Base-by-base conservation (phyloP, 2,888 invertebrate species). In the Geotrupes spiniger region DNA sequence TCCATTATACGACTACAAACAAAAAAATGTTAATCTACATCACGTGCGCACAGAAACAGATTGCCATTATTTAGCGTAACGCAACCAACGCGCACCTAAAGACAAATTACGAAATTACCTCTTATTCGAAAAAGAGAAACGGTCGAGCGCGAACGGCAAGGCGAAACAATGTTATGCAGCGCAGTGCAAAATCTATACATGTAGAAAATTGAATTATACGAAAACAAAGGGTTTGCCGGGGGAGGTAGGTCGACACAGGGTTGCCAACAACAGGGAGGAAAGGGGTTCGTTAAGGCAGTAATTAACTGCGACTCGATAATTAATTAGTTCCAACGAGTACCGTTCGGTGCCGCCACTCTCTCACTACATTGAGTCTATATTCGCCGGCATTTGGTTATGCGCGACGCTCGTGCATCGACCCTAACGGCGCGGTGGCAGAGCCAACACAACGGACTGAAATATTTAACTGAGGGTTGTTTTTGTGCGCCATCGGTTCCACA, bases 251-350 rank as follows among this genome's bases (percentile, higher is more conserved):
- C 56, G 58, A 53, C 54, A 60, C 62, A 60, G 61, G 59, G 61
- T 62, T 60, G 60, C 58, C 59, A 60, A 58, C 61, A 54, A 59
- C 59, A 50, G 39, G 40, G 54, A 52, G 51, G 62, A 58, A 61
- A 56, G 63, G 67, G 63, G 62, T 66, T 65, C 63, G 67, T 68
- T 66, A 68, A 66, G 67, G 60, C 62, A 64, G 70, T 71, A 71
- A 71, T 71, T 71, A 71, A 71, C 70, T 70, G 62, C 66, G 68
- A 68, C 69, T 70, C 69, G 69, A 71, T 70, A 70, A 71, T 71
- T 71, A 71, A 71, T 71, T 71, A 71, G 71, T 71, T 71, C 68
- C 69, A 70, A 68, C 66, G 64, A 69, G 66, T 65, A 61, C 68
- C 66, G 70, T 63, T 67, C 63, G 66, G 64, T 63, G 65, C 59